phyloP scores from a whole-genome alignment of 2,113 vertebrate genomes.

The Falco punctatus region DNA sequence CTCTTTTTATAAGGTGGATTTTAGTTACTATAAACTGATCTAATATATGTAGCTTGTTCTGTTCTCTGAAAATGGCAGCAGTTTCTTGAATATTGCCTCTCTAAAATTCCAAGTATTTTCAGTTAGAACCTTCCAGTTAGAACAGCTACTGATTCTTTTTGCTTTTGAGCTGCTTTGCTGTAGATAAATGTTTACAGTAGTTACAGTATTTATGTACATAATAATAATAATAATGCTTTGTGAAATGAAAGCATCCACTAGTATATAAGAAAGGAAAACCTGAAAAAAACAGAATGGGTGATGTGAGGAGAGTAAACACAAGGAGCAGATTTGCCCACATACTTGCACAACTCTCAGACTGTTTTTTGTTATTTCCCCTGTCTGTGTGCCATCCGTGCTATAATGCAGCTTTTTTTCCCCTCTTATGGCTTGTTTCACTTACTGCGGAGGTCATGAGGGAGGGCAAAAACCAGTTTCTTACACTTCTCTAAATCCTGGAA shows the following conservation, averaged over 20 bases:
- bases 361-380: not conserved
- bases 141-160: not conserved
- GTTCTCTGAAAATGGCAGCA: not conserved
- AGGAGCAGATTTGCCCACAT: not conserved
- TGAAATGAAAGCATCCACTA: not conserved
- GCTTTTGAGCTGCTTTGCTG: not conserved
- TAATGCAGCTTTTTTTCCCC: not conserved
- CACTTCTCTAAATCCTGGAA: not conserved
- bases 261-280: not conserved
- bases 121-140: too few relatives aligned
- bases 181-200: not conserved
- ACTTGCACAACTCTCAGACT: not conserved
- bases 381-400: rapidly evolving
- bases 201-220: not conserved
- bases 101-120: not conserved
- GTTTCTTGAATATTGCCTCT: not conserved
- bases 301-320: not conserved
- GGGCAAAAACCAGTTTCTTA: not conserved
- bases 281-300: not conserved
- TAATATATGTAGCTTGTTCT: not conserved
- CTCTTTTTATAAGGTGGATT: not conserved
- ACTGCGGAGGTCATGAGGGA: not conserved
- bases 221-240: not conserved
- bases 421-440: not conserved
- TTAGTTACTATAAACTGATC: not conserved